These are phyloP conservation scores for Girardia tigrina DNA, from an alignment of 2,888 invertebrate species.

Conservation along the genomic window DNA sequence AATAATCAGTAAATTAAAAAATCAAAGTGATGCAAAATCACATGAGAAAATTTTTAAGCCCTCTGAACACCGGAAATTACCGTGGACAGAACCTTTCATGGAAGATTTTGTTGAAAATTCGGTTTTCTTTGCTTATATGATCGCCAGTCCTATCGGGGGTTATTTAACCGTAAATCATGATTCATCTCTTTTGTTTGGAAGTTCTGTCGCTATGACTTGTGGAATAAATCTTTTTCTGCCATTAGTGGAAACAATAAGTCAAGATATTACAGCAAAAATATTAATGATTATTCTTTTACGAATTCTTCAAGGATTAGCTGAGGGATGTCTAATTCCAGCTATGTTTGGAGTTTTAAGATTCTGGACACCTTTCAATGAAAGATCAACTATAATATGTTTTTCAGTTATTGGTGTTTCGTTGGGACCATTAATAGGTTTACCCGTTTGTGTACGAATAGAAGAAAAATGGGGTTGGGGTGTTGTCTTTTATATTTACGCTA, in stretches of 20 bases:
- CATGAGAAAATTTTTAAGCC: constrained; percentile 31
- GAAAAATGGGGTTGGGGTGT: constrained; percentile 37
- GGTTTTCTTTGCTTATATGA: constrained; percentile 36
- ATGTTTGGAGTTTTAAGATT: constrained; percentile 37
- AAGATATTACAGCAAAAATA: constrained; percentile 34
- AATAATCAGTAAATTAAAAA: constrained; percentile 34
- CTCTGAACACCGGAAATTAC: constrained; percentile 29
- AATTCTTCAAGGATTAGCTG: constrained; percentile 36
- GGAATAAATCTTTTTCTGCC: constrained; percentile 36
- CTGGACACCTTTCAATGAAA: constrained; percentile 35
- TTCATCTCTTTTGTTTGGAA: constrained; percentile 36
- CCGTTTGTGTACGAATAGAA: constrained; percentile 36
- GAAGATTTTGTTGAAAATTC: constrained; percentile 37
- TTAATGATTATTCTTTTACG: constrained; percentile 35
- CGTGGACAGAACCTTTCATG: constrained; percentile 32
- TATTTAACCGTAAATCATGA: constrained; percentile 37
- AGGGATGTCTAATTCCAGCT: constrained; percentile 37
- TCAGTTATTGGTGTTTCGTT: constrained; percentile 36
- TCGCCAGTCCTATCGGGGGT: constrained; percentile 37
- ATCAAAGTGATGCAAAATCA: not conserved
- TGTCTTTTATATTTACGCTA: constrained; percentile 37
- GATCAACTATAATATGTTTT: constrained; percentile 36
- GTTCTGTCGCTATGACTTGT: constrained; percentile 37
- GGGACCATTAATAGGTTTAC: constrained; percentile 37
- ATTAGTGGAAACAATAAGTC: constrained; percentile 35